Base-by-base conservation (phyloP, 2,113 vertebrate genomes). In the Hassar affinis region DNA sequence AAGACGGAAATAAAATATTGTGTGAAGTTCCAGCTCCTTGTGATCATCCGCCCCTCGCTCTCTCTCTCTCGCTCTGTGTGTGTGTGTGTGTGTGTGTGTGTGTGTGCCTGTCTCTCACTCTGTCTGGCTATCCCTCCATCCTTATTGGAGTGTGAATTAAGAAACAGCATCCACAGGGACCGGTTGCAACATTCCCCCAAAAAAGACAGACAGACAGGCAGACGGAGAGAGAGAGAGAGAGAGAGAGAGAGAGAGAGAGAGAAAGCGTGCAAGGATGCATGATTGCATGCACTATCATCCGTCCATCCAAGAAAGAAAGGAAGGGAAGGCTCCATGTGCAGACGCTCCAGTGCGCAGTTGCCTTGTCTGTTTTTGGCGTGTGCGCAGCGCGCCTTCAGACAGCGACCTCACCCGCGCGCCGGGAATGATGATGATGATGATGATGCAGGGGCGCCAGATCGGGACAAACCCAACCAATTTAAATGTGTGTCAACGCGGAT, bases 1-100 rank as follows among this genome's bases (percentile, higher is more conserved):
- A 42, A 86, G 85, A 54, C 62, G 69, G 66, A 80, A 85, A 69
- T 79, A 79, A 78, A 59, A 74, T 68, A 82, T 68, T 77, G 80
- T 86, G 86, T 75, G 88, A 93, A 93, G 91, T 93, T 91, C 35
- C 90, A 91, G 88, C 93, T 92, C 85, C 84, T 84, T 85, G 85
- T 87, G 80, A 88, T 85, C 87, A 74, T 88, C 91, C 83, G 88
- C 87, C 74, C 20, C 17, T 80, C 85, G 87, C 88, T 90, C 89
- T 86, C 86, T 84, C 76, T 80, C 83, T 25, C 74, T n/a, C n/a
- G n/a, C n/a, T n/a, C n/a, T n/a, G n/a, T n/a, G n/a, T n/a, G n/a
- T n/a, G n/a, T n/a, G n/a, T n/a, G n/a, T n/a, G n/a, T n/a, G n/a
- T n/a, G n/a, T n/a, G n/a, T n/a, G n/a, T n/a, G n/a, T n/a, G n/a